Evolutionary conservation across 2,113 vertebrate genomes (phyloP), one percentile per base, ranked within the genome.

Genomic region (Oenanthe melanoleuca): DNA sequence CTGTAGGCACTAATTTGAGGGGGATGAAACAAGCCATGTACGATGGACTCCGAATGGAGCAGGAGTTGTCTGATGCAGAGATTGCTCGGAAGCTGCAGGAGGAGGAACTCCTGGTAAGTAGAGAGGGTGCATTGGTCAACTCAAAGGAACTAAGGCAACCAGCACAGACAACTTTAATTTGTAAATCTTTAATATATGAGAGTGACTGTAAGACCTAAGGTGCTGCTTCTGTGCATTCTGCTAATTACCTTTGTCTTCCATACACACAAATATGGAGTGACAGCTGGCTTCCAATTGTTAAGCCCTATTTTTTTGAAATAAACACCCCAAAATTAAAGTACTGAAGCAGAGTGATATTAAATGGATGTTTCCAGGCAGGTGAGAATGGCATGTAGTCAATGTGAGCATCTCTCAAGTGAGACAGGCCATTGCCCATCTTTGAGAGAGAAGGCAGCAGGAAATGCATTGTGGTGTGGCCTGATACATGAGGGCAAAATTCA

Each of bases 51-150:
- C 97, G 90, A 40, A 98, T 97, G 38, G 98, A 98, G 44, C 98
- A 98, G 95, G 99, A 99, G 89, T 59, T 98, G 61, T 98, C 97
- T 69, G 99, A 99, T 98, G 97, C 99, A 72, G 99, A 99, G 96
- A 99, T 99, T 61, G 99, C 99, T 78, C 98, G 98, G 86, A 99
- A 93, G 78, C 91, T 99, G 78, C 99, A 99, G 70, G 98, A 99
- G 59, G 98, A 99, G 87, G 99, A 99, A 92, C 93, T 99, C 21
- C 97, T 98, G 98, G 99, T 99, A 85, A 97, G 98, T 20, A 49
- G 21, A 84, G 24, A 37, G 45, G 28, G 2, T 67, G 22, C 18
- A 5, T 47, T 84, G 59, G 15, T 50, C 52, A 67, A 2, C 26
- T 79, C 0, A 0, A 74, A 84, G 38, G 34, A 78, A 9, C 45